Base-by-base conservation (phyloP, 2,797 vertebrate genomes). In the Sebastes vulpes region DNA sequence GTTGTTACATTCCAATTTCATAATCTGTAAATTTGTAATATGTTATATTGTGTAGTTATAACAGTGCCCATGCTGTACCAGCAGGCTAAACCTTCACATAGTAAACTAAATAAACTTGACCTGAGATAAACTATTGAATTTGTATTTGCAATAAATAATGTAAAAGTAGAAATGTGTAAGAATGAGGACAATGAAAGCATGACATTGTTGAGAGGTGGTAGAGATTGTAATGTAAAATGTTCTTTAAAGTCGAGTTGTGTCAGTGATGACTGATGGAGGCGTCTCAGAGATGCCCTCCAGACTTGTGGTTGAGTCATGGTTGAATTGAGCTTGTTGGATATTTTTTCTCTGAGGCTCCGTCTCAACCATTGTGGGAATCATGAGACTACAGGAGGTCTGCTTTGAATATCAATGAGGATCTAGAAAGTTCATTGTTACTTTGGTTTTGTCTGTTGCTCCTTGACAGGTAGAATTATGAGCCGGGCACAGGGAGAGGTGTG, bases 321-420 rank as follows among this genome's bases (percentile, higher is more conserved):
- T 68, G 64, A 75, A 53, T 61, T 53, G 65, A 85, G 79, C 65
- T 77, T 26, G 42, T 72, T 82, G 48, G 68, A 71, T 63, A 71
- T 79, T 61, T 84, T 81, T 82, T 82, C 35, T 83, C 72, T 38
- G 8, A 68, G 72, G 66, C 82, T 76, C 12, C 1, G 12, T 73
- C 71, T 83, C 54, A 57, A 57, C 52, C 35, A 58, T 26, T 0
- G 52, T 64, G 58, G 65, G 71, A 81, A 65, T 83, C 81, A 38
- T 66, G 74, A 86, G 64, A 69, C 83, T 66, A 29, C 50, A 65
- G 46, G 64, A 76, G 21, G 61, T 71, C 74, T 82, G 85, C 72
- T 87, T 26, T 88, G 88, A 92, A 91, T 93, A 82, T 77, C 65
- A 91, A 87, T 84, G 83, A 89, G 54, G 9, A 66, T 80, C 50